Conservation (phyloP, 1,140 invertebrate species). For the Palaemon carinicauda region DNA sequence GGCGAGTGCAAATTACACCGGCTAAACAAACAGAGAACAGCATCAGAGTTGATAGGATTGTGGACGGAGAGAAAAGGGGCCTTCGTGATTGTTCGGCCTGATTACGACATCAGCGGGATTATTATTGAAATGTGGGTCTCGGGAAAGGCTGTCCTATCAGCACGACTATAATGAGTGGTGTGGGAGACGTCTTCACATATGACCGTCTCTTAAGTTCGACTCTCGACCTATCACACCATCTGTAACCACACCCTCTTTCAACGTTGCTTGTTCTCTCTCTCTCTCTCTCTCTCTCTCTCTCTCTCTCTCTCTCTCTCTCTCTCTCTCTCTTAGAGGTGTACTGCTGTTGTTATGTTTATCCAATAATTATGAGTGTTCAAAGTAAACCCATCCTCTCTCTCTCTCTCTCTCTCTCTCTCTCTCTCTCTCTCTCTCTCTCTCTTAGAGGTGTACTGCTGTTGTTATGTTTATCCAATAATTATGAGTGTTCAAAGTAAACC, state of each 20-base stretch:
- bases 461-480: no score
- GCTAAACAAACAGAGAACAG: conserved; percentile 35
- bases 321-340: neutral
- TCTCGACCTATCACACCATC: conserved; percentile 18
- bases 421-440: no score
- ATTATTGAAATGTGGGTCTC: conserved; percentile 31
- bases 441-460: no score
- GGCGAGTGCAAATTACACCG: conserved; percentile 33
- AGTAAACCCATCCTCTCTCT: no score
- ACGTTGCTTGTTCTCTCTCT: neutral
- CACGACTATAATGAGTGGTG: conserved; percentile 21
- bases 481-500: no score
- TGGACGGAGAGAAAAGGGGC: neutral
- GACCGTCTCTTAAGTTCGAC: conserved; percentile 15
- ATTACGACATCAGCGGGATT: conserved; percentile 1
- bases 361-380: no score
- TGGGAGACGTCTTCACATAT: conserved; percentile 7
- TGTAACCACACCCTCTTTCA: neutral
- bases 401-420: no score
- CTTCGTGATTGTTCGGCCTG: neutral
- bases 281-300: neutral
- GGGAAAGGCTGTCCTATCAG: neutral
- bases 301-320: neutral
- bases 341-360: no score
- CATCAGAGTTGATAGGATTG: neutral